Evolutionary conservation across 1,140 invertebrate species (phyloP).

Genomic region (Drosophila bocqueti): DNA sequence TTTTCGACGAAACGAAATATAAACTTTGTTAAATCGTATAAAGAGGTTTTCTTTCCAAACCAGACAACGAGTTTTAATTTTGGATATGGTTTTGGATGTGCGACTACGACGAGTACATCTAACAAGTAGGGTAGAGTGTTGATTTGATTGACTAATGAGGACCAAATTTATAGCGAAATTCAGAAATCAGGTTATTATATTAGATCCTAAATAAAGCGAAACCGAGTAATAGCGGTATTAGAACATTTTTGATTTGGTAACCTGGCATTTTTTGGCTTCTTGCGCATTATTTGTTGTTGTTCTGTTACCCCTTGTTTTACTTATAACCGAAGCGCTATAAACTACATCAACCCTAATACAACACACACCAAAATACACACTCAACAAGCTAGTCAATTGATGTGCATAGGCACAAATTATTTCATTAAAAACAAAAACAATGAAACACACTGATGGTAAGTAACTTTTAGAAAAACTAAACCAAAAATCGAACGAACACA

Average conservation of each 20-base stretch:
- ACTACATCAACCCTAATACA: constrained; percentile 29
- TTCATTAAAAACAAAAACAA: constrained; percentile 37
- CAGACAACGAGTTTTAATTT: constrained; percentile 50
- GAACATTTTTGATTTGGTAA: constrained; percentile 22
- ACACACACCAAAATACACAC: constrained; percentile 41
- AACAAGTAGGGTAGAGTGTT: constrained; percentile 56
- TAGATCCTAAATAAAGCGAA: constrained; percentile 22
- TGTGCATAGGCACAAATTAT: constrained; percentile 65
- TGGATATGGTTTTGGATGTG: constrained; percentile 37
- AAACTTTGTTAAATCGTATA: constrained; percentile 19
- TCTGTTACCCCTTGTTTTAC: constrained; percentile 9
- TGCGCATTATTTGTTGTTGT: constrained; percentile 57
- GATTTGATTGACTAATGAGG: constrained; percentile 72
- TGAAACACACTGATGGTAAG: constrained; percentile 41
- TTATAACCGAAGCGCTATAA: constrained; percentile 43
- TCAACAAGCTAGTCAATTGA: constrained; percentile 75
- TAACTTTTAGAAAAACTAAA: constrained; percentile 41
- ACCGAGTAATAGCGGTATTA: constrained; percentile 27
- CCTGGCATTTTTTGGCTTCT: constrained; percentile 66
- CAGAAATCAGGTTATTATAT: constrained; percentile 55
- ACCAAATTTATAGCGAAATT: constrained; percentile 75
- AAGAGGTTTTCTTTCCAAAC: constrained; percentile 11
- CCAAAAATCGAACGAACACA: constrained; percentile 61
- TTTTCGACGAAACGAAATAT: constrained; percentile 32
- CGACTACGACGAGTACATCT: constrained; percentile 14